phyloP scores from a whole-genome alignment of 2,888 invertebrate genomes.

The Oscheius sp. region DNA sequence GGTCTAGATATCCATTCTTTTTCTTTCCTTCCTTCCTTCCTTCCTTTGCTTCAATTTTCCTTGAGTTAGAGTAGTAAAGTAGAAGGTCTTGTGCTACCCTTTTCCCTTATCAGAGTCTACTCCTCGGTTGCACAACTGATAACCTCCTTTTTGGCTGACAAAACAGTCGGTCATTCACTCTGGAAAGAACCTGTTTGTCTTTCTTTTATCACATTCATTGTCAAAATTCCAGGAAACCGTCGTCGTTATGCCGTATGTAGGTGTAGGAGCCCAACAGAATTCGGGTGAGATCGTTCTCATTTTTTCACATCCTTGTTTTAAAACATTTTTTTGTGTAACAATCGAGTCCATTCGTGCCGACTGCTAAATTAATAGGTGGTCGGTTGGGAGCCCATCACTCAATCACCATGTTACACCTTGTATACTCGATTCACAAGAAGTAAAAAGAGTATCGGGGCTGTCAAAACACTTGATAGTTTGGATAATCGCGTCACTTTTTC shows the following conservation, averaged over 20 bases:
- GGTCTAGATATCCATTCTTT: conserved; percentile 10
- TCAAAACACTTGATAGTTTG: not conserved
- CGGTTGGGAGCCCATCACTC: conserved; percentile 18
- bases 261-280: conserved; percentile 44
- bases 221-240: too few species aligned
- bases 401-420: conserved; percentile 22
- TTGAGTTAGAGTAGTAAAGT: not conserved
- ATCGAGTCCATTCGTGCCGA: conserved; percentile 5
- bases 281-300: conserved; percentile 5
- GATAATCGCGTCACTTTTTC: not conserved
- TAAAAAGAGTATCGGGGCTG: not conserved
- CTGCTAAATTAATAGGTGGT: conserved; percentile 23
- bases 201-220: too few species aligned
- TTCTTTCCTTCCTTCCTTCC: not conserved
- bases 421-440: not conserved
- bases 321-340: conserved; percentile 8
- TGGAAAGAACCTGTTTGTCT: not conserved
- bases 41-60: not conserved
- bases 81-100: not conserved
- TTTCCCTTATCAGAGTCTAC: conserved; percentile 3
- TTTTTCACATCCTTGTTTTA: too few species aligned
- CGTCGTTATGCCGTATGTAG: conserved; percentile 57
- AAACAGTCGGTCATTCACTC: not conserved
- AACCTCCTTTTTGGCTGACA: not conserved
- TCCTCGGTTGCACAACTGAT: conserved; percentile 8